Conservation (phyloP, 2,797 vertebrate genomes). For the Diceros bicornis region DNA sequence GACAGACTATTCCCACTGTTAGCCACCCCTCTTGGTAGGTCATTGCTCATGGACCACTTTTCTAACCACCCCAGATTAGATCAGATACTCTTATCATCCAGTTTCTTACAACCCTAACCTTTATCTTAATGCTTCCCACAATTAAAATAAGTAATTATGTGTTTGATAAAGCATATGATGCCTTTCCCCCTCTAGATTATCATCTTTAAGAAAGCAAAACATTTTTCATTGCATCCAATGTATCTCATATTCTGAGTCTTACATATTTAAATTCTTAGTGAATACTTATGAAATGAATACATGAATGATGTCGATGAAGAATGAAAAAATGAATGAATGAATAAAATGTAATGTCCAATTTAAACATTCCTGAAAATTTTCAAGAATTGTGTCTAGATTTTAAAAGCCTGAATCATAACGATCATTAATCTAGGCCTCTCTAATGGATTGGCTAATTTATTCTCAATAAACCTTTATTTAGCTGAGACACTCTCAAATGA, state of each 20-base stretch:
- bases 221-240: not conserved
- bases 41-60: not conserved
- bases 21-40: not conserved
- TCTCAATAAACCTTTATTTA: constrained; percentile 30
- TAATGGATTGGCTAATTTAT: not conserved
- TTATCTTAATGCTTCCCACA: not conserved
- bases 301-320: not conserved
- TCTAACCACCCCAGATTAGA: not conserved
- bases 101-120: not conserved
- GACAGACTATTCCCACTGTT: not conserved
- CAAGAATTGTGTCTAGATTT: not conserved
- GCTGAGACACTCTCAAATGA: not conserved
- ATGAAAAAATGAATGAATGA: constrained; percentile 21
- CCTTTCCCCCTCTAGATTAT: not conserved
- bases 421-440: not conserved
- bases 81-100: not conserved
- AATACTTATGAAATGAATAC: not conserved
- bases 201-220: not conserved
- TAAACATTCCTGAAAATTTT: constrained; percentile 54
- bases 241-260: not conserved
- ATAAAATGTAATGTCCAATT: constrained; percentile 8
- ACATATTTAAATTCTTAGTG: not conserved
- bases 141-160: constrained; percentile 26
- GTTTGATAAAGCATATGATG: not conserved
- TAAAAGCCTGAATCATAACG: not conserved